Evolutionary conservation across 2,888 invertebrate species (phyloP), one percentile per base, ranked within the genome.

Genomic region (Diarsia dahlii): DNA sequence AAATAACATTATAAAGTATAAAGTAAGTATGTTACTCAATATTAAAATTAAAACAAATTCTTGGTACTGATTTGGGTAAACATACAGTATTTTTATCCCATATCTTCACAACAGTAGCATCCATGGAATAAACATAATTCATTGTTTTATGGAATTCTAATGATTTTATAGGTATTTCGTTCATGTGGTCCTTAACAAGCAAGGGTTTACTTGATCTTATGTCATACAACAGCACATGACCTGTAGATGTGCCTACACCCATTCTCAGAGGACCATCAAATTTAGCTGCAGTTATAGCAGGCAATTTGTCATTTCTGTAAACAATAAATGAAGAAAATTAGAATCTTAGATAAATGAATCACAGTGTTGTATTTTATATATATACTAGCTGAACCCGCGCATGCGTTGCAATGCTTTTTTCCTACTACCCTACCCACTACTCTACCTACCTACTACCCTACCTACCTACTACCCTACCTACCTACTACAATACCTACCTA

Each of bases 191-290:
- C 93, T 99, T 99, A 0, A 99, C 97, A 63, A 98, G 94, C 64
- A 98, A 97, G 0, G 99, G 99, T 91, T 98, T 98, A 87, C 98
- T 98, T 10, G 99, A 98, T 83, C 99, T 97, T 82, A 99, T 98
- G 93, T 99, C 99, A 93, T 99, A 99, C 1, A 99, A 93, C 15
- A 99, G 95, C 54, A 99, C 97, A 96, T 99, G 99, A 0, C 99
- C 99, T 34, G 99, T 99, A 9, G 98, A 98, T 56, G 99, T 99
- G 18, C 99, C 99, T 5, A 99, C 99, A 34, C 98, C 99, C 94
- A 98, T 95, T 84, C 97, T 97, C 66, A 98, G 95, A 9, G 97
- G 97, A 82, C 98, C 98, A 93, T 98, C 97, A 93, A 97, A 98
- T 92, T 98, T 98, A 2, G 99, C 92, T 20, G 98, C 97, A n/a